Conservation (phyloP, 2,113 vertebrate genomes). For the Sebastes fasciatus region DNA sequence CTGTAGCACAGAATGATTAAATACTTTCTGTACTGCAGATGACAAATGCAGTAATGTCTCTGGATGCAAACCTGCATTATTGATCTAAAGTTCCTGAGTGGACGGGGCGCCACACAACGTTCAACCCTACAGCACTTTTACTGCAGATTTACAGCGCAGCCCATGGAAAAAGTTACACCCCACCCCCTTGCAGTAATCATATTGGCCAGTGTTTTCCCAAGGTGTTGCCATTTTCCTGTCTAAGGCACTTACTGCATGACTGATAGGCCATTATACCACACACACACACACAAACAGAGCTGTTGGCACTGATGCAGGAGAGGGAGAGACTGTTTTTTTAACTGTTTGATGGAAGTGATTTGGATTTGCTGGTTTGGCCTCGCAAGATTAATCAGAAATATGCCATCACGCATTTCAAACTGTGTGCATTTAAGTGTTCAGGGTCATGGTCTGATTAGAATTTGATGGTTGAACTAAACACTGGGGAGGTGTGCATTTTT, state of each 20-base stretch:
- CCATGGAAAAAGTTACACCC: conserved; percentile 52
- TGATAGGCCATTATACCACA: conserved; percentile 63
- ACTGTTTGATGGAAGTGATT: conserved; percentile 15
- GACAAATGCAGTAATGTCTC: conserved; percentile 28
- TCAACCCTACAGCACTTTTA: conserved; percentile 52
- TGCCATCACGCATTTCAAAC: background rate
- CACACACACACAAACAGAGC: conserved; percentile 12
- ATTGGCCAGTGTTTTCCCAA: conserved; percentile 68
- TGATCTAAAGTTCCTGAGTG: conserved; percentile 49
- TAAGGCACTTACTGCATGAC: conserved; percentile 74
- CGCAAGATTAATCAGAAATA: background rate
- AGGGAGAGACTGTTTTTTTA: conserved; percentile 11
- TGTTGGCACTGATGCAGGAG: background rate
- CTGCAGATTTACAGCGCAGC: conserved; percentile 59
- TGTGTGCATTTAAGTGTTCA: background rate
- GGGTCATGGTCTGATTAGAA: background rate
- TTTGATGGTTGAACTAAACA: conserved; percentile 5
- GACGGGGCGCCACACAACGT: conserved; percentile 21
- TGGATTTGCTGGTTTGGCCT: conserved; percentile 14
- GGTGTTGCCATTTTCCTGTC: conserved; percentile 75
- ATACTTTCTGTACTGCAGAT: conserved; percentile 1
- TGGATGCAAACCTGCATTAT: conserved; percentile 46
- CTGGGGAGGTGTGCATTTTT: background rate
- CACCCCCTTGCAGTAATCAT: conserved; percentile 61
- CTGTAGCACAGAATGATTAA: background rate